Evolutionary conservation across 2,797 vertebrate genomes (phyloP), one percentile per base, ranked within the genome.

Genomic region (Pygocentrus nattereri): DNA sequence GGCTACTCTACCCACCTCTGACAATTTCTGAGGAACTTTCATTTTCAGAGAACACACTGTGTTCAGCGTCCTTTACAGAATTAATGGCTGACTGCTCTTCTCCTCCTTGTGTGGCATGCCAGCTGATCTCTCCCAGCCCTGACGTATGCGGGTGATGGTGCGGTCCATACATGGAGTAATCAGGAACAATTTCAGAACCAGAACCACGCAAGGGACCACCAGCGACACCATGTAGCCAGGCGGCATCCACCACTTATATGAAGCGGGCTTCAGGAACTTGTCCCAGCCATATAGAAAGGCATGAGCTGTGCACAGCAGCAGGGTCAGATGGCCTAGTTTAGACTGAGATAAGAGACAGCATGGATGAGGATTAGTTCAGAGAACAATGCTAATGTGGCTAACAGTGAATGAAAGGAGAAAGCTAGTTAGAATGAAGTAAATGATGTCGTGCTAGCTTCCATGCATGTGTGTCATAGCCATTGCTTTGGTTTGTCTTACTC

Each of bases 281-380:
- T 95, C 91, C 90, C 96, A 96, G 7, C 96, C 96, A 0, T 95
- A 98, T 38, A 96, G 71, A 82, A 97, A 84, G 0, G 95, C 91
- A 47, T 98, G 97, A 0, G 92, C 89, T 0, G 96, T 98, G 86
- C 96, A 98, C 30, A 99, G 84, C 84, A 94, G 70, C 87, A 99
- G 83, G 0, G 96, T 95, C 86, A 97, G 72, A 83, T 97, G 95
- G 80, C 98, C 98, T 67, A 99, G 91, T 88, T 97, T 98, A 76
- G 96, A 98, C 97, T 98, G 90, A 56, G 79, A 82, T 76, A 76
- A 82, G 18, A 74, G 19, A 68, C 56, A 52, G 15, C 31, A 31
- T 1, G 31, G 31, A 38, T 65, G 5, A 25, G 27, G 0, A 13
- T 25, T 30, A 30, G 25, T 61, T 30, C 5, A 18, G 27, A 1